These are phyloP conservation scores for Phrynosoma blainvillii DNA, from an alignment of 2,113 vertebrate genomes.

Conservation along the genomic window DNA sequence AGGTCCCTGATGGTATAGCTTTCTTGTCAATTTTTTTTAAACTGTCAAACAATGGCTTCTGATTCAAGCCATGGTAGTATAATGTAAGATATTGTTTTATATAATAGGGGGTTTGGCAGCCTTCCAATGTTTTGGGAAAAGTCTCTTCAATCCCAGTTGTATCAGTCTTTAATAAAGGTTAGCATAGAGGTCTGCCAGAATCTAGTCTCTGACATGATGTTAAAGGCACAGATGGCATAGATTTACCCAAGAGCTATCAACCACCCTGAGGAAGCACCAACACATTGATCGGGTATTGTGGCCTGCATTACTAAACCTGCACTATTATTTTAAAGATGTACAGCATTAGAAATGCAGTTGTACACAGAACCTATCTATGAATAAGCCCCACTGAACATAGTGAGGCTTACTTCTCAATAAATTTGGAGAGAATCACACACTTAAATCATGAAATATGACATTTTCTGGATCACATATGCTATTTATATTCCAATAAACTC, in stretches of 20 bases:
- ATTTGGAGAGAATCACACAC: neutral
- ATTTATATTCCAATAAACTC: neutral
- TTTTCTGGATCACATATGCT: neutral
- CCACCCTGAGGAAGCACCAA: neutral
- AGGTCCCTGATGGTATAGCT: neutral
- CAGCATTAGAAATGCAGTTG: neutral
- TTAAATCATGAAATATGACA: neutral
- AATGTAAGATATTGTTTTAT: neutral
- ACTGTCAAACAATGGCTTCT: neutral
- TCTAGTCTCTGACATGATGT: slow-evolving; percentile 3
- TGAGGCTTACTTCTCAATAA: neutral
- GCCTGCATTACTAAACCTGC: neutral
- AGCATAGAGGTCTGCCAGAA: slow-evolving; percentile 1
- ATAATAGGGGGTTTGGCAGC: neutral
- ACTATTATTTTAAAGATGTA: neutral
- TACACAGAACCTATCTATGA: neutral
- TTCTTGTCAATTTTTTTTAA: neutral
- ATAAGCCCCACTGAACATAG: neutral
- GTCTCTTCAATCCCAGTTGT: neutral
- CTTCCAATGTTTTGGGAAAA: neutral
- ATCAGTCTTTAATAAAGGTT: neutral
- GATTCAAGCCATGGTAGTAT: neutral
- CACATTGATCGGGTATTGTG: neutral
- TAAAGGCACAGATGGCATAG: slow-evolving; percentile 1
- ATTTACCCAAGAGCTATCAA: neutral